phyloP scores from a whole-genome alignment of 92 coral and sea anemone genomes.

The Plumapathes pennacea region DNA sequence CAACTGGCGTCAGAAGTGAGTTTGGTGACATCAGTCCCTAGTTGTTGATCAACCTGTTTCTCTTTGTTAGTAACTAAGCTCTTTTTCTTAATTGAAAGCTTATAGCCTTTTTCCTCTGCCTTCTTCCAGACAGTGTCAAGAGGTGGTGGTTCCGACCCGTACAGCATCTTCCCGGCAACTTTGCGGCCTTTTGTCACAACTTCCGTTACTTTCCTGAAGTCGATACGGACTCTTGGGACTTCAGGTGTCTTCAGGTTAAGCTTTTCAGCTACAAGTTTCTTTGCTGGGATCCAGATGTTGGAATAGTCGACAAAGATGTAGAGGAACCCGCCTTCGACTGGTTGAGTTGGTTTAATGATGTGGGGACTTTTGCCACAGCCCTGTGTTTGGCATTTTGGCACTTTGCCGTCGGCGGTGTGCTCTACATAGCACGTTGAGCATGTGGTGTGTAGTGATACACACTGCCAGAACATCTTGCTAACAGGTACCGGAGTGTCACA shows the following conservation, averaged over 20 bases:
- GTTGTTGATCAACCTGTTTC: constrained; percentile 46
- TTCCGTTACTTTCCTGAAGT: constrained; percentile 21
- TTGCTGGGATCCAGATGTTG: constrained; percentile 39
- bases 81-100: constrained; percentile 1
- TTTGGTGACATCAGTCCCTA: constrained; percentile 34
- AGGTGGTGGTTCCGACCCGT: constrained; percentile 53
- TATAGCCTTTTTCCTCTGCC: constrained; percentile 1
- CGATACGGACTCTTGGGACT: constrained; percentile 32
- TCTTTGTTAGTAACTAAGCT: constrained; percentile 16
- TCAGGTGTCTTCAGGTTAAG: constrained; percentile 4
- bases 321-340: constrained; percentile 12
- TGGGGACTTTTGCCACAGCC: not conserved
- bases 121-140: constrained; percentile 38
- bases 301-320: constrained; percentile 43
- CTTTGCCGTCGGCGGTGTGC: no score
- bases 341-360: not conserved
- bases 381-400: constrained; percentile 3
- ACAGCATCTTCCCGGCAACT: constrained; percentile 16
- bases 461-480: no score
- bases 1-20: constrained; percentile 10
- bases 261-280: constrained; percentile 22
- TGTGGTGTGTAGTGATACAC: no score
- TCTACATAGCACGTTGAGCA: no score
- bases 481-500: no score
- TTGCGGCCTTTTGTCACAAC: constrained; percentile 24